Evolutionary conservation across 2,888 invertebrate species (phyloP).

Genomic region (Anarsia innoxiella): DNA sequence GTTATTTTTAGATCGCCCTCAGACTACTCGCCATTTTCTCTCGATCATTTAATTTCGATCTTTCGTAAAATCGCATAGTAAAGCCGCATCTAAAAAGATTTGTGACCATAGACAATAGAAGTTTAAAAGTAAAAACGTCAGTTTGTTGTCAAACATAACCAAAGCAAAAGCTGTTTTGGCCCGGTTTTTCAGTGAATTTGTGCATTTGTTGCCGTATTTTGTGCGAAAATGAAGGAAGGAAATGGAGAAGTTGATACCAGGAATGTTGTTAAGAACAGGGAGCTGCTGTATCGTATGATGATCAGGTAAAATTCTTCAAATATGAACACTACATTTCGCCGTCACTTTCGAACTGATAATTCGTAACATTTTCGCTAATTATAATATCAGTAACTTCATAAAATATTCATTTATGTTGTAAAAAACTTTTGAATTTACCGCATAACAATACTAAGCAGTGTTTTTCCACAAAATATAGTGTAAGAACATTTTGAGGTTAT

Average conservation of each 20-base stretch:
- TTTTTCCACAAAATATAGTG: too few species aligned
- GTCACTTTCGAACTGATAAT: too few species aligned
- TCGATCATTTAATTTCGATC: neutral
- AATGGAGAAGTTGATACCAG: conserved; percentile 76
- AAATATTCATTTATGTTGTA: too few species aligned
- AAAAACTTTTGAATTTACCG: too few species aligned
- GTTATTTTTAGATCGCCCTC: too few species aligned
- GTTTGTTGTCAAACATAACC: conserved; percentile 27
- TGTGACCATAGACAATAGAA: conserved; percentile 12
- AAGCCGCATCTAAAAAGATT: conserved; percentile 10
- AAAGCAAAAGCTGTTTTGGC: conserved; percentile 15
- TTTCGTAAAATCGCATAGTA: conserved; percentile 5
- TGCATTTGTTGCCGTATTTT: conserved; percentile 4
- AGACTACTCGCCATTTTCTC: too few species aligned
- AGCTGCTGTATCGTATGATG: conserved; percentile 91
- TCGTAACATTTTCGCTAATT: too few species aligned
- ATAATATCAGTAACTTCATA: too few species aligned
- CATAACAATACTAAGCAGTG: too few species aligned
- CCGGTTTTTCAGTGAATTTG: conserved; percentile 19
- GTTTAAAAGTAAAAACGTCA: conserved; percentile 4
- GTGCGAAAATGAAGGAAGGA: conserved; percentile 53
- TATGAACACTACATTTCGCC: too few species aligned
- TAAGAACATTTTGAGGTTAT: too few species aligned
- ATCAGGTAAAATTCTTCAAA: conserved; percentile 91
- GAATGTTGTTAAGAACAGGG: conserved; percentile 91